These are phyloP conservation scores for Zonotrichia leucophrys DNA, from an alignment of 2,113 vertebrate genomes.

Conservation along the genomic window DNA sequence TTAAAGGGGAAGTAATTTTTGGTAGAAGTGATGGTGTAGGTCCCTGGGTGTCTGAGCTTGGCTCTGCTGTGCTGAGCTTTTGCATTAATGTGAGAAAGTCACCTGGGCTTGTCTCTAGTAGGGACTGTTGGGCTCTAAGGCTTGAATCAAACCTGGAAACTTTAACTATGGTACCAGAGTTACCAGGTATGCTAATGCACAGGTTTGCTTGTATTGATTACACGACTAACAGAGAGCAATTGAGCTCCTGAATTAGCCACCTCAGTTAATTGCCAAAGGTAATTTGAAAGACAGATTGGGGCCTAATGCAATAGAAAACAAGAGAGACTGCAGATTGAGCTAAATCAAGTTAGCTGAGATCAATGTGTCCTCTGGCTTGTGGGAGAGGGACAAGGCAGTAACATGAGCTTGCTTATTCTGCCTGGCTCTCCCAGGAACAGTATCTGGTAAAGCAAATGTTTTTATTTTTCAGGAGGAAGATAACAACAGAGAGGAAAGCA, in stretches of 20 bases:
- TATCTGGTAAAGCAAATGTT: slow-evolving; percentile 38
- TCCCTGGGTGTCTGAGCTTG: neutral
- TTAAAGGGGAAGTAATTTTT: neutral
- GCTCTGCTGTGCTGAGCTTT: neutral
- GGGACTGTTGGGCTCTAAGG: neutral
- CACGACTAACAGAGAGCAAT: neutral
- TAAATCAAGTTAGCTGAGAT: neutral
- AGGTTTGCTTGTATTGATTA: neutral
- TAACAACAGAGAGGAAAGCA: slow-evolving; percentile 13
- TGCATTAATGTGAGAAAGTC: neutral
- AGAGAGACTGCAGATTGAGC: neutral
- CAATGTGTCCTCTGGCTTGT: slow-evolving; percentile 2
- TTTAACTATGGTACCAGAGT: neutral
- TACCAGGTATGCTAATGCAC: neutral
- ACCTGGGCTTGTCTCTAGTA: neutral
- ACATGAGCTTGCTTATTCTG: slow-evolving; percentile 27
- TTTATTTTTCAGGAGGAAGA: slow-evolving; percentile 18
- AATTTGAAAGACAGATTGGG: slow-evolving; percentile 3
- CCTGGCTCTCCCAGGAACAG: slow-evolving; percentile 16
- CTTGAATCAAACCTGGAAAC: neutral
- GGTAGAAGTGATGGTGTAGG: neutral
- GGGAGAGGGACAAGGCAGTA: slow-evolving; percentile 8
- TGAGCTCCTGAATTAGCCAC: slow-evolving; percentile 1
- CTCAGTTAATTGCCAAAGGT: slow-evolving; percentile 36
- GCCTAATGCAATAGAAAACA: neutral